Conservation (phyloP, 1,140 invertebrate genomes). For the Leptinotarsa lineolata region DNA sequence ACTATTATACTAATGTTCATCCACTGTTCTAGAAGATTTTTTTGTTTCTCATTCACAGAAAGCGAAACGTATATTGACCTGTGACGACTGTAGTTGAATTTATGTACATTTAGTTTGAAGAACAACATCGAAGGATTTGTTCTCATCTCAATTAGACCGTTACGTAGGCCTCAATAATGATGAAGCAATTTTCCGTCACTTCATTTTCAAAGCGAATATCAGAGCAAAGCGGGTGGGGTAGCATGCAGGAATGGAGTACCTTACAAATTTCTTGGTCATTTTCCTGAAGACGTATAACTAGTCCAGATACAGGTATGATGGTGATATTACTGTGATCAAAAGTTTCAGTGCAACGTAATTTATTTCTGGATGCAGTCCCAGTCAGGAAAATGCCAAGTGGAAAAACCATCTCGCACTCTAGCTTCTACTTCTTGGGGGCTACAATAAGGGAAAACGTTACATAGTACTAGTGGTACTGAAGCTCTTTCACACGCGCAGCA, state of each 20-base stretch:
- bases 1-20: too few relatives aligned
- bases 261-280: not conserved
- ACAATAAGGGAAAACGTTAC: constrained; percentile 35
- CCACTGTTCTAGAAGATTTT: too few relatives aligned
- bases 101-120: constrained; percentile 12
- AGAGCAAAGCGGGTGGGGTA: constrained; percentile 36
- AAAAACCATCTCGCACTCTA: constrained; percentile 14
- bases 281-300: not conserved
- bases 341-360: too few relatives aligned
- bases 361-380: too few relatives aligned
- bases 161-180: constrained; percentile 42
- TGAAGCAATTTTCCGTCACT: constrained; percentile 28
- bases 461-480: constrained; percentile 30
- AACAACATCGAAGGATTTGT: constrained; percentile 30
- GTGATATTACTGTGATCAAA: too few relatives aligned
- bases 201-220: constrained; percentile 26
- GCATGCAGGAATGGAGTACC: constrained; percentile 34
- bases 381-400: not conserved
- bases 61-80: too few relatives aligned
- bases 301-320: too few relatives aligned
- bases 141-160: constrained; percentile 35
- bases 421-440: constrained; percentile 21
- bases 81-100: not conserved
- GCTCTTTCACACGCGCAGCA: constrained; percentile 47
- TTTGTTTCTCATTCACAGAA: too few relatives aligned